A percentile compares a stretch with the other conserved stretches of the same genome.
Evolutionary conservation across 2,888 invertebrate species (phyloP).

Genomic region (Nipponacmea schrenckii): DNA sequence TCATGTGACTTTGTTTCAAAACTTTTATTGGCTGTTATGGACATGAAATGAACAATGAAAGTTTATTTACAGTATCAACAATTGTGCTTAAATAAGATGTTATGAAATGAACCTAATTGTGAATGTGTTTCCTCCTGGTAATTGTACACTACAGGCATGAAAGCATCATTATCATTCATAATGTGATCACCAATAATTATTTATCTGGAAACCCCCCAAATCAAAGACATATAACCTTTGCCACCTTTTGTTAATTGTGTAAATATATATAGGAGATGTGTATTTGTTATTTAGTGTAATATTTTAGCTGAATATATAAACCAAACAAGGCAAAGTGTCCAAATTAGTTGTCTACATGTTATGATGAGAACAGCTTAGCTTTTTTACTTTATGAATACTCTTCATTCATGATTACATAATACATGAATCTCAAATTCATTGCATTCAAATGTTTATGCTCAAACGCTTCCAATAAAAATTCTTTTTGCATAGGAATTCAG

Average conservation of each 20-base stretch:
- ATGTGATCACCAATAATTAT: not conserved
- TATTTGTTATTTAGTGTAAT: not conserved
- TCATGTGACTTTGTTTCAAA: constrained; percentile 5
- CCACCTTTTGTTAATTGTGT: not conserved
- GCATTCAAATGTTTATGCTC: no score
- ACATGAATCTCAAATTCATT: no score
- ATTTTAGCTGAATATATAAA: not conserved
- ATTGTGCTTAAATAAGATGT: not conserved
- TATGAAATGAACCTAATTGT: not conserved
- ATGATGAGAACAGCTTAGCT: no score
- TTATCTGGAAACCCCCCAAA: not conserved
- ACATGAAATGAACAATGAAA: not conserved
- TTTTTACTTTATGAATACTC: no score
- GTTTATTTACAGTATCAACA: not conserved
- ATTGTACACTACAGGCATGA: not conserved
- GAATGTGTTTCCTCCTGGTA: not conserved
- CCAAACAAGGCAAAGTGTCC: no score
- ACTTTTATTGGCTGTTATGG: constrained; percentile 6
- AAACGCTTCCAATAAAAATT: no score
- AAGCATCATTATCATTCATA: constrained; percentile 4
- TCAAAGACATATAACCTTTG: not conserved
- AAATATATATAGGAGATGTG: constrained; percentile 6
- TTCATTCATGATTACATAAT: no score
- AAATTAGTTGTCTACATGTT: no score
- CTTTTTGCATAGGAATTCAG: no score